Conservation (phyloP, 2,797 vertebrate species). For the Myripristis jacobus region DNA sequence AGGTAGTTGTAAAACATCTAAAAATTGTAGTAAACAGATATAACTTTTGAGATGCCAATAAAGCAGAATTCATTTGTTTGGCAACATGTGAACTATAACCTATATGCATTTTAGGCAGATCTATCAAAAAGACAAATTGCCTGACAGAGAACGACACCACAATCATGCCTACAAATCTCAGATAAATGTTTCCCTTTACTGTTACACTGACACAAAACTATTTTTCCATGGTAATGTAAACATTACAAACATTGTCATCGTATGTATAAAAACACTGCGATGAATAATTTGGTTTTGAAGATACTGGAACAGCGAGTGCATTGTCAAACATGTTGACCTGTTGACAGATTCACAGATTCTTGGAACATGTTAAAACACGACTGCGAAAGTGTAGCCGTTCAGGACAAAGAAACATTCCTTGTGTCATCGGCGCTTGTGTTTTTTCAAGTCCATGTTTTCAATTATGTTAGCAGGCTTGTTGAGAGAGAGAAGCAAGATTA, state of each 20-base stretch:
- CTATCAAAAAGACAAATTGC: conserved; percentile 59
- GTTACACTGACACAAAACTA: conserved; percentile 47
- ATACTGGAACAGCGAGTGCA: conserved; percentile 67
- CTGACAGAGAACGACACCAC: conserved; percentile 12
- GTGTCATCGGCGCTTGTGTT: conserved; percentile 78
- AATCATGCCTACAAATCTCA: conserved; percentile 51
- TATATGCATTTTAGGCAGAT: conserved; percentile 10
- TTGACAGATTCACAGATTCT: conserved; percentile 76
- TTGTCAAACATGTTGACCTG: conserved; percentile 74
- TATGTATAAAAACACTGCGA: conserved; percentile 43
- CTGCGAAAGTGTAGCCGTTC: conserved; percentile 62
- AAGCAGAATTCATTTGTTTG: neutral
- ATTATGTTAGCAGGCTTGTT: conserved; percentile 79
- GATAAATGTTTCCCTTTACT: conserved; percentile 62
- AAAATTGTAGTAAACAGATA: conserved; percentile 6
- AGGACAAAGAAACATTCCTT: conserved; percentile 82
- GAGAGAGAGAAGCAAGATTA: conserved; percentile 82
- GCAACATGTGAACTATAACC: conserved; percentile 17
- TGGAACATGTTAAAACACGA: conserved; percentile 82
- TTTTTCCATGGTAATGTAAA: conserved; percentile 58
- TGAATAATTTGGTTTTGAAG: conserved; percentile 71
- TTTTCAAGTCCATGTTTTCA: conserved; percentile 79
- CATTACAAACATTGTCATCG: conserved; percentile 52
- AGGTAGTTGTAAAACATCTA: conserved; percentile 19
- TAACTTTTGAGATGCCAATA: conserved; percentile 15